Percentiles rank a stretch among this genome's conserved stretches.
phyloP scores from a whole-genome alignment of 2,888 invertebrate genomes.

The Synanthedon formicaeformis region DNA sequence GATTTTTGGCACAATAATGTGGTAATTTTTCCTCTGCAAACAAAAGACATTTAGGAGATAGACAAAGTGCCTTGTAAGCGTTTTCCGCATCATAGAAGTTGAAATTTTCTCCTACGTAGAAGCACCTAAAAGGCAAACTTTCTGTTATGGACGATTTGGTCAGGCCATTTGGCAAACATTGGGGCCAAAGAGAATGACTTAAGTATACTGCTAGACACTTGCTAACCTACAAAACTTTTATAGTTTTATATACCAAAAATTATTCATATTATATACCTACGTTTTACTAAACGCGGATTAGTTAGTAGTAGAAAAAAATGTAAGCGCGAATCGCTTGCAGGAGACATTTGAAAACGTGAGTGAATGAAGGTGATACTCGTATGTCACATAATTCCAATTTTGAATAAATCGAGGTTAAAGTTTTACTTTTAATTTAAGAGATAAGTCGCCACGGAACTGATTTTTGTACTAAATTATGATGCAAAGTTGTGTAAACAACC shows the following conservation, averaged over 20 bases:
- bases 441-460: no score
- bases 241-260: slow-evolving; percentile 13
- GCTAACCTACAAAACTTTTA: slow-evolving; percentile 19
- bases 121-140: slow-evolving; percentile 25
- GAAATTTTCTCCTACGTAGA: slow-evolving; percentile 5
- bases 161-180: slow-evolving; percentile 39
- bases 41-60: slow-evolving; percentile 3
- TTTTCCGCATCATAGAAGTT: slow-evolving; percentile 8
- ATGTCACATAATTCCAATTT: no score
- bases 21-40: neutral
- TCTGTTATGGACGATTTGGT: slow-evolving; percentile 37
- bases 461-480: no score
- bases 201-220: slow-evolving; percentile 25
- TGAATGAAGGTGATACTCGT: no score
- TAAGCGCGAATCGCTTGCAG: no score
- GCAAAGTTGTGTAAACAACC: no score
- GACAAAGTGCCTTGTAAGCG: neutral
- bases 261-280: neutral
- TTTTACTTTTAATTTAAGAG: no score
- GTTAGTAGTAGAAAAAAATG: no score
- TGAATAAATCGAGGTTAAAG: no score
- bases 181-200: slow-evolving; percentile 24
- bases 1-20: no score
- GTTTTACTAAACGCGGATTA: no score
- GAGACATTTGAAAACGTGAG: no score